Base-by-base conservation (phyloP, 2,113 vertebrate genomes). In the Gavialis gangeticus region DNA sequence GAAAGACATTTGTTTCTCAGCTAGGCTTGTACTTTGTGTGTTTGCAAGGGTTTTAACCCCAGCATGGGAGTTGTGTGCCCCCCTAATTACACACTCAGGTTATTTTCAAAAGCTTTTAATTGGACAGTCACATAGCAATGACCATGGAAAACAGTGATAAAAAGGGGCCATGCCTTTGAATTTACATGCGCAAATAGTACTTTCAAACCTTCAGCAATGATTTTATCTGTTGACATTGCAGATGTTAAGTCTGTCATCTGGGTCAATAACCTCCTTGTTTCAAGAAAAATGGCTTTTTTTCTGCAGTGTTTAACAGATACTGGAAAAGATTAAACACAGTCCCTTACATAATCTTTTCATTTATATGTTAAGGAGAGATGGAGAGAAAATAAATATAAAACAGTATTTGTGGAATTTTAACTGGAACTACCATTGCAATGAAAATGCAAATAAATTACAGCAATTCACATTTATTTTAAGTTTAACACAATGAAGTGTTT, bases 31-130 rank as follows among this genome's bases (percentile, higher is more conserved):
- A 92, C 88, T 97, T 97, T 97, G 96, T 91, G 96, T 97, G 97
- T 94, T 93, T 92, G 85, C 62, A 85, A 97, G 66, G 79, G 89
- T 97, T 96, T 96, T 97, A 97, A 97, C 95, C 97, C 84, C 87
- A 86, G 82, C 57, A 92, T 97, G 78, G 87, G 94, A 81, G 90
- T 76, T 89, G 75, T 86, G 89, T 92, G 97, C 93, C 80, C 92
- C 92, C 97, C 89, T 97, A 97, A 97, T 96, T 97, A 97, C 93
- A 96, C 92, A 97, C 92, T 82, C 82, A 97, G 69, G 86, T 93
- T 97, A 94, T 94, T 96, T 92, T 97, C 95, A 96, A 97, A 97
- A 96, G 92, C 95, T 97, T 97, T 97, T 97, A 97, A 97, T 98
- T 87, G 90, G 90, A 93, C 96, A 94, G 85, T 97, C 91, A 93